Evolutionary conservation across 2,113 vertebrate species (phyloP), one percentile per base, ranked within the genome.

Genomic region (Gallinago media): DNA sequence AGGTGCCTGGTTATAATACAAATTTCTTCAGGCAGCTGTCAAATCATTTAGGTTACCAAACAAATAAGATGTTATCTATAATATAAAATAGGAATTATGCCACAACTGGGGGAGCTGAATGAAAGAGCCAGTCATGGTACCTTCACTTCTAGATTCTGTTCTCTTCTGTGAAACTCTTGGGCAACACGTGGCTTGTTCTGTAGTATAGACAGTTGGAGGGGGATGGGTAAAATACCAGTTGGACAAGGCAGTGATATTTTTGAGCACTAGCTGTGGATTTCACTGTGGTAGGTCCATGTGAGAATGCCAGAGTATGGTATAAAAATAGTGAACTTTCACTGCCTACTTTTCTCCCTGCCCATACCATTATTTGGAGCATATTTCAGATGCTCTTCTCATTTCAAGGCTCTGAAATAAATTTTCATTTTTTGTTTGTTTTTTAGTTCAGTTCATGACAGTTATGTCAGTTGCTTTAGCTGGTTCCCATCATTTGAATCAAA

Each of bases 401-500:
- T 91, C 79, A 61, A 88, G 92, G 23, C 83, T 84, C 88, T 85
- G 91, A 94, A 92, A 96, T 84, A 93, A 86, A 63, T 90, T 85
- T 92, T 80, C 44, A 12, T 68, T 67, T 92, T 81, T 74, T 18
- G 7, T 2, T 2, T 9, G 50, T 58, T 77, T 89, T 73, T 90
- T 63, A 65, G 52, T 95, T 94, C 34, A 74, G 83, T 93, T 96
- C 54, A 62, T 81, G 92, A 92, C 83, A 86, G 76, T 89, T 86
- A 49, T 72, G 92, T 97, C 88, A 88, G 93, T 79, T 86, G 75
- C 82, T 92, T 78, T 96, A 89, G 90, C 88, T 97, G 95, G 88
- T 97, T 96, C 94, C 96, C 94, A 96, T 94, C 68, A 89, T 92
- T 92, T 78, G 76, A 90, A 76, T 89, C 67, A 90, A 86, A 94